phyloP scores from a whole-genome alignment of 2,888 invertebrate genomes.

The Liopterus haemorrhoidalis region DNA sequence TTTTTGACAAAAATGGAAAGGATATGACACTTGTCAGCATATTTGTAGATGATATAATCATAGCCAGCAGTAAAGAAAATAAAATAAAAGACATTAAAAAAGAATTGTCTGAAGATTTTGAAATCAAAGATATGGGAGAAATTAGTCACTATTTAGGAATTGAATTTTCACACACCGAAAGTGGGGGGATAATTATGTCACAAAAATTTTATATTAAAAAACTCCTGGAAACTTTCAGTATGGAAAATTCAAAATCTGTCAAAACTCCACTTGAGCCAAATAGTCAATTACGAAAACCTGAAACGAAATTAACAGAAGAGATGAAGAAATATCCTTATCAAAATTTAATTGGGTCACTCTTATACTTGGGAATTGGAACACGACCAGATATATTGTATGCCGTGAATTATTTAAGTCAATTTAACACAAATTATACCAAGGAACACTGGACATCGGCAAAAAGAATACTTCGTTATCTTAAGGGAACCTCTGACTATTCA shows the following conservation, averaged over 20 bases:
- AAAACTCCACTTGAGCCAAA: too few species aligned
- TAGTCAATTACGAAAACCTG: too few species aligned
- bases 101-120: too few species aligned
- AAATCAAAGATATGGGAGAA: not conserved
- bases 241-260: too few species aligned
- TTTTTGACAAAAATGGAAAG: too few species aligned
- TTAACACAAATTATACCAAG: not conserved
- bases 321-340: not conserved
- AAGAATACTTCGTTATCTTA: constrained; percentile 2
- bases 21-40: too few species aligned
- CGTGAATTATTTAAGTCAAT: not conserved
- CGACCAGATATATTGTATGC: not conserved
- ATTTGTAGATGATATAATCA: too few species aligned
- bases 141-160: constrained; percentile 2
- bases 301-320: not conserved
- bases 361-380: not conserved
- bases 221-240: constrained; percentile 16
- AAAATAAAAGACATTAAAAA: constrained; percentile 1
- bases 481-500: not conserved
- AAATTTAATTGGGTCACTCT: not conserved
- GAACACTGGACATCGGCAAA: constrained; percentile 1
- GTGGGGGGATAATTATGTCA: constrained; percentile 7
- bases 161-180: not conserved
- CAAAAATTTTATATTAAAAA: constrained; percentile 16
- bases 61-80: too few species aligned